These are phyloP conservation scores for Stegostoma tigrinum DNA, from an alignment of 2,113 vertebrate species.

Conservation along the genomic window DNA sequence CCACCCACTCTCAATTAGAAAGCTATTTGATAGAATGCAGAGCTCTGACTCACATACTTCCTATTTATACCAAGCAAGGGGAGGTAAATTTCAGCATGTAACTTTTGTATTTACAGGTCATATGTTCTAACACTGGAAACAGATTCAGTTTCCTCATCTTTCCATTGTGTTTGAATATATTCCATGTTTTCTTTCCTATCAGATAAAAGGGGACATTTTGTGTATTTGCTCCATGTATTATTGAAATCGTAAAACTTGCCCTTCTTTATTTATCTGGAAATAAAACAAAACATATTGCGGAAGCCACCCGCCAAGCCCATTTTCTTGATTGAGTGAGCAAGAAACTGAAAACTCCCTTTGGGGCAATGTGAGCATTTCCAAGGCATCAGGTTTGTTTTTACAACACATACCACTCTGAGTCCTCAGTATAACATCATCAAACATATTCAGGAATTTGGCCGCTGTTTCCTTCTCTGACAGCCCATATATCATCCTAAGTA, in stretches of 20 bases:
- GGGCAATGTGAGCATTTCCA: neutral
- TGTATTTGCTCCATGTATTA: neutral
- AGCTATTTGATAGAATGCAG: neutral
- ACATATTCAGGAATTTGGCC: neutral
- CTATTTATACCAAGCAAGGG: neutral
- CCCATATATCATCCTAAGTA: slow-evolving; percentile 3
- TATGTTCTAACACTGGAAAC: neutral
- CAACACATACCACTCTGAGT: neutral
- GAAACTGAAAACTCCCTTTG: neutral
- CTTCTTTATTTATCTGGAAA: neutral
- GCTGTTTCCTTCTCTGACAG: slow-evolving; percentile 6
- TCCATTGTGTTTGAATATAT: neutral
- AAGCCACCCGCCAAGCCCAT: neutral
- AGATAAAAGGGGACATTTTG: neutral
- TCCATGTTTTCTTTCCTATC: neutral
- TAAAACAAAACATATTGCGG: neutral
- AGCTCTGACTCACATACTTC: neutral
- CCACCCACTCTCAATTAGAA: neutral
- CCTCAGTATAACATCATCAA: neutral
- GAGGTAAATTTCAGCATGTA: neutral
- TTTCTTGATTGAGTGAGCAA: neutral
- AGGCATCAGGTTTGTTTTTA: neutral
- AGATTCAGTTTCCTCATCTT: neutral
- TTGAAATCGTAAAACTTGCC: neutral
- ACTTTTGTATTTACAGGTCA: neutral